A percentile compares a stretch with the other conserved stretches of the same genome.
Conservation (phyloP, 2,113 vertebrate genomes). For the Alces alces region DNA sequence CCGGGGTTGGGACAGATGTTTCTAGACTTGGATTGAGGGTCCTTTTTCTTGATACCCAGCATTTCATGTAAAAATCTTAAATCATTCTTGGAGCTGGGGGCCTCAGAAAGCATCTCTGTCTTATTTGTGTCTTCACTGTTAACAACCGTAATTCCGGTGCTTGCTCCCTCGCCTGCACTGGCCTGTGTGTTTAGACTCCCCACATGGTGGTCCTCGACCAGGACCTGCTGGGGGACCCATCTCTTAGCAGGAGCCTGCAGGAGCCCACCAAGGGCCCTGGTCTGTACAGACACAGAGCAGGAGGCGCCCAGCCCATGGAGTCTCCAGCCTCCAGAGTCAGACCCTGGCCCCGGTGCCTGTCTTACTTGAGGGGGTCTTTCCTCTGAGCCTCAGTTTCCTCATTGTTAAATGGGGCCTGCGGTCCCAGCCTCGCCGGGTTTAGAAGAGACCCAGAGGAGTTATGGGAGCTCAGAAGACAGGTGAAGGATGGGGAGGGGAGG, state of each 20-base stretch:
- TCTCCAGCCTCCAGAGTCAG: neutral
- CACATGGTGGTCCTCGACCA: neutral
- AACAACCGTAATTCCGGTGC: neutral
- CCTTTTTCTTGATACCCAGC: neutral
- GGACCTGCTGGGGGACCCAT: neutral
- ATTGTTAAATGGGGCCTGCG: neutral
- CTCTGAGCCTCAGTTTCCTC: neutral
- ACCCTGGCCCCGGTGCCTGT: neutral
- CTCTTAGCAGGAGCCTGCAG: neutral
- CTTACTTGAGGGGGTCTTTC: neutral
- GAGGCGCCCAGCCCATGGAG: accelerated
- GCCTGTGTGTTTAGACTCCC: neutral
- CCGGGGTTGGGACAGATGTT: neutral
- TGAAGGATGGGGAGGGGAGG: neutral
- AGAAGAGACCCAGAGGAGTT: neutral
- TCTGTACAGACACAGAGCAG: neutral
- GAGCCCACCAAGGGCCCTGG: neutral
- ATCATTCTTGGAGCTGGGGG: neutral
- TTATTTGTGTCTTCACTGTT: neutral
- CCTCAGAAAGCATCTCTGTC: neutral
- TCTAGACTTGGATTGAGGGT: neutral
- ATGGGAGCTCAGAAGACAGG: neutral
- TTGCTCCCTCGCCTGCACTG: neutral
- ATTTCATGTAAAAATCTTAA: neutral
- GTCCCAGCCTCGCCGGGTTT: neutral